Conservation (phyloP, 2,888 invertebrate genomes). For the Rhyacophila evoluta region DNA sequence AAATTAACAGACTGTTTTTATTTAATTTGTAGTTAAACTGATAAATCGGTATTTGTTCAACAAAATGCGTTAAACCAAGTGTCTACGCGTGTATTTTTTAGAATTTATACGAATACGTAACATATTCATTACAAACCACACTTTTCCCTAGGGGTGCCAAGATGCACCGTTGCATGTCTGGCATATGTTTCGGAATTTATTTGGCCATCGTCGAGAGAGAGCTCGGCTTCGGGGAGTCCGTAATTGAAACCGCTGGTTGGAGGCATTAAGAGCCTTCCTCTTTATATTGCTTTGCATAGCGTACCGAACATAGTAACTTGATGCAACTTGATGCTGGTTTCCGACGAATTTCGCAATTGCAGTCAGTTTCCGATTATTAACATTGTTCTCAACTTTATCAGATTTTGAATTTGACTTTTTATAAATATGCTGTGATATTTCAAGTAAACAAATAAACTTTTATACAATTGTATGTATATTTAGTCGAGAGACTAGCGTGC, state of each 20-base stretch:
- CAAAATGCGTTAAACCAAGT: too few species aligned
- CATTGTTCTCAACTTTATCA: not conserved
- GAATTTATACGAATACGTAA: not conserved
- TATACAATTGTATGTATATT: too few species aligned
- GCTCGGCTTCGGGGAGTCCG: constrained; percentile 17
- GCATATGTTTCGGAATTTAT: constrained; percentile 28
- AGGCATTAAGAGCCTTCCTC: constrained; percentile 21
- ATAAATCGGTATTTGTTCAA: too few species aligned
- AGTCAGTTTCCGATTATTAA: not conserved
- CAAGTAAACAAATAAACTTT: too few species aligned
- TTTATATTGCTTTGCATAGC: constrained; percentile 23
- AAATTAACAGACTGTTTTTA: too few species aligned
- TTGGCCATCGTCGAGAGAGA: not conserved
- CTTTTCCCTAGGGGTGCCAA: constrained; percentile 3
- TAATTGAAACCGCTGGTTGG: constrained; percentile 15
- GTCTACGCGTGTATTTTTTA: not conserved
- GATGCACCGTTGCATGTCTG: constrained; percentile 14
- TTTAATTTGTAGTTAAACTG: too few species aligned
- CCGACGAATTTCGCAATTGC: not conserved
- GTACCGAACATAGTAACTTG: not conserved
- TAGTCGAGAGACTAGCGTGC: too few species aligned
- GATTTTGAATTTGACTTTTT: too few species aligned
- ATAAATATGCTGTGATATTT: too few species aligned
- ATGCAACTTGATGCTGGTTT: constrained; percentile 20
- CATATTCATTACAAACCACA: not conserved